These are phyloP conservation scores for Pholis gunnellus DNA, from an alignment of 2,113 vertebrate genomes.

Conservation along the genomic window DNA sequence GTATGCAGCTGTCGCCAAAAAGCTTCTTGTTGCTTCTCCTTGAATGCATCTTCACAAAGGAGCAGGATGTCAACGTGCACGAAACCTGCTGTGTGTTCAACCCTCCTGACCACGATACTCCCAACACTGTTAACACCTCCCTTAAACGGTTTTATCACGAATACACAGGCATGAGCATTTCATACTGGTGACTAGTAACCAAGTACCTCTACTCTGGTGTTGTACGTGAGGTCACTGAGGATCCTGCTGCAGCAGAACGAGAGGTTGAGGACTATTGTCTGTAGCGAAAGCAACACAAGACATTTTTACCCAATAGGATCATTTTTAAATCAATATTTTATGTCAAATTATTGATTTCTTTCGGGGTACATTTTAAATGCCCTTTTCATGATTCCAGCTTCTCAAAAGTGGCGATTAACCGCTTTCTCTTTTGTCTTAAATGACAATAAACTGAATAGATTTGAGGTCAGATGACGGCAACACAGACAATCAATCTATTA, in stretches of 20 bases:
- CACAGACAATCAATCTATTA: not conserved
- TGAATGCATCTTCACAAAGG: slow-evolving; percentile 58
- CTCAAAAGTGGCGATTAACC: not conserved
- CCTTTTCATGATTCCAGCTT: not conserved
- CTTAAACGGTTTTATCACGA: slow-evolving; percentile 36
- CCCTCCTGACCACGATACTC: slow-evolving; percentile 11
- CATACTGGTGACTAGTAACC: not conserved
- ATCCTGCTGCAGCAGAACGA: too few relatives aligned
- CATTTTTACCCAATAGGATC: too few relatives aligned
- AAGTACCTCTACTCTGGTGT: not conserved
- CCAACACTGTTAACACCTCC: slow-evolving; percentile 41
- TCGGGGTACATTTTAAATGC: not conserved
- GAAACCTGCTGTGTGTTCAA: slow-evolving; percentile 10
- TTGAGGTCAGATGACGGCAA: not conserved
- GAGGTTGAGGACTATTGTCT: too few relatives aligned
- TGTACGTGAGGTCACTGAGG: too few relatives aligned
- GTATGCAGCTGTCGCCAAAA: too few relatives aligned
- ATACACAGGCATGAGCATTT: slow-evolving; percentile 58
- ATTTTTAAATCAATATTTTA: too few relatives aligned
- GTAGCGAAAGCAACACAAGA: too few relatives aligned
- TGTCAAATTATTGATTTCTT: too few relatives aligned
- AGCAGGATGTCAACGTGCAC: slow-evolving; percentile 60
- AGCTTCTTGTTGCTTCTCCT: slow-evolving; percentile 19
- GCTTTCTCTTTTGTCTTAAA: not conserved
- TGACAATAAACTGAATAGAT: not conserved